phyloP scores from a whole-genome alignment of 2,888 invertebrate species.

The Euplexia lucipara region DNA sequence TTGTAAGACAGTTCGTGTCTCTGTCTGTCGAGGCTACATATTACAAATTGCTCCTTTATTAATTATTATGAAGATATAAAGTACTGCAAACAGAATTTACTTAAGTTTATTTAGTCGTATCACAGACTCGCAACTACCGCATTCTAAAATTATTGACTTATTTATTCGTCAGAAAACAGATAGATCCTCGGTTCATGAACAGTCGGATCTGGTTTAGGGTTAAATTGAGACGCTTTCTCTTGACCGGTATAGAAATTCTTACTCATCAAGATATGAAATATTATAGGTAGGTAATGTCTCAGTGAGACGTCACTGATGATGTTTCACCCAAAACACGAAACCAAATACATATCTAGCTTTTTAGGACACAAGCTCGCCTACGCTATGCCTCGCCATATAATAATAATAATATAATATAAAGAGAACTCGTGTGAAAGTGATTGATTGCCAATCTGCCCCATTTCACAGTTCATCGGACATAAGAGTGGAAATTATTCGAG shows the following conservation, averaged over 20 bases:
- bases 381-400: slow-evolving; percentile 4
- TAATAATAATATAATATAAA: slow-evolving; percentile 18
- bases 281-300: neutral
- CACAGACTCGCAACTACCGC: too few relatives aligned
- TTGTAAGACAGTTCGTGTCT: too few relatives aligned
- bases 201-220: neutral
- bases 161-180: too few relatives aligned
- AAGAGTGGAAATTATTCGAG: slow-evolving; percentile 46
- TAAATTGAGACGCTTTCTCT: neutral
- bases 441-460: slow-evolving; percentile 65
- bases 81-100: too few relatives aligned
- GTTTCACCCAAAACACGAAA: neutral
- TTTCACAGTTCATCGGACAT: slow-evolving; percentile 52
- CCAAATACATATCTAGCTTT: neutral
- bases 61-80: too few relatives aligned
- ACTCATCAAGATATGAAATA: neutral
- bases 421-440: slow-evolving; percentile 60
- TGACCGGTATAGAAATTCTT: neutral
- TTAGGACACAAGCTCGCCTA: neutral
- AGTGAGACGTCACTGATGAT: neutral
- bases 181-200: too few relatives aligned
- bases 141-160: too few relatives aligned
- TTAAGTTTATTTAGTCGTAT: too few relatives aligned
- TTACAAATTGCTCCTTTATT: too few relatives aligned
- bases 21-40: too few relatives aligned